Evolutionary conservation across 2,797 vertebrate genomes (phyloP), one percentile per base, ranked within the genome.

Genomic region (Argentina silus): DNA sequence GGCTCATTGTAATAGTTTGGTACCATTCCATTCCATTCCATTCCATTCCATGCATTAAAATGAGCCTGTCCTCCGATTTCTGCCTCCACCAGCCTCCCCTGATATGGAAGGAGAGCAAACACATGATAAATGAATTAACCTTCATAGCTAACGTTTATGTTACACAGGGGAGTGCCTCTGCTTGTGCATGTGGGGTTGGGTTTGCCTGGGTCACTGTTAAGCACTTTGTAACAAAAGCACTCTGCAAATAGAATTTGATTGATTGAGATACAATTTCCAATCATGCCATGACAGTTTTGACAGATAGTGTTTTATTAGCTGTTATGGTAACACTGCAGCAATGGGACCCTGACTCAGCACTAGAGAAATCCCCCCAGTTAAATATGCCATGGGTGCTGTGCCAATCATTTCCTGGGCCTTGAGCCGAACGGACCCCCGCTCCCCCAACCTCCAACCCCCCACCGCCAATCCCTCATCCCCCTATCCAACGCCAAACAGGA

Each of bases 311-410:
- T 44, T 47, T 47, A 21, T n/a, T 19, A 10, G 19, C 62, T 65
- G 62, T 21, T 45, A 44, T 47, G 9, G 62, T 47, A 47, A 17
- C 44, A 43, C 7, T 12, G 17, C 63, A 19, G 44, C 6, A 8
- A n/a, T 48, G 62, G 42, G 15, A 64, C 43, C 7, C 15, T 45
- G 15, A 45, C 17, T 65, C 56, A 59, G 63, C 45, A 6, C n/a
- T 48, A 6, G 62, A 47, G 43, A 64, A 43, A 44, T 17, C 62
- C 42, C 44, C 45, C 21, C 9, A 7, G 45, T 17, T 65, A 45
- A 8, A 48, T 66, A 12, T 62, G 44, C 47, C 63, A 21, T 56
- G 75, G 72, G 15, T 70, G 23, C 51, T 61, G 57, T 76, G 74
- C 67, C 76, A 75, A 57, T 53, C 10, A 5, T 64, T n/a, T n/a